These are phyloP conservation scores for Peromyscus leucopus DNA, from an alignment of 2,113 vertebrate species.

Conservation along the genomic window DNA sequence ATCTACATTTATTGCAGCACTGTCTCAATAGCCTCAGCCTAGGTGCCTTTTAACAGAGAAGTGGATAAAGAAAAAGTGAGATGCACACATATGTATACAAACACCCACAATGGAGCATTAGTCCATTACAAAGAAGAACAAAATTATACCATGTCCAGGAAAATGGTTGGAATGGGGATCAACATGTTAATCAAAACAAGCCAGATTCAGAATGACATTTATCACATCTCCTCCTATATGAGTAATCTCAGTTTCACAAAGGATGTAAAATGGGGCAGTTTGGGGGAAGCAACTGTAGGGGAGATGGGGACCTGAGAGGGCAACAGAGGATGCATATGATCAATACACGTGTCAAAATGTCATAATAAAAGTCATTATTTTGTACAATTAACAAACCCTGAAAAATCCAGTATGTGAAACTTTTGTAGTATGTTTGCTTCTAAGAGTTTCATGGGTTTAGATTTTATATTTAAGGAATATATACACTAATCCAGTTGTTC, in stretches of 20 bases:
- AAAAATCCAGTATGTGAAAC: neutral
- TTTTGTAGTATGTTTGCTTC: neutral
- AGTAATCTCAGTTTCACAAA: neutral
- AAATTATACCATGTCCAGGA: neutral
- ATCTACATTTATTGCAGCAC: no score
- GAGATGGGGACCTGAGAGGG: neutral
- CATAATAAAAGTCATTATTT: neutral
- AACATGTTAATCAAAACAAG: neutral
- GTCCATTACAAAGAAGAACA: neutral
- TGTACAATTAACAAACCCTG: neutral
- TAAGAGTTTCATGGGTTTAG: neutral
- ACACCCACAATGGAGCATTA: neutral
- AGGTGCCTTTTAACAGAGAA: neutral
- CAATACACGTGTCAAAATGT: neutral
- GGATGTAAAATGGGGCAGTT: neutral
- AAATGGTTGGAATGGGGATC: neutral
- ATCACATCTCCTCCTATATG: neutral
- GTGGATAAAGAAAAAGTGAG: neutral
- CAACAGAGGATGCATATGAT: neutral
- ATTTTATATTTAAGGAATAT: neutral
- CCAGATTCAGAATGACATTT: neutral
- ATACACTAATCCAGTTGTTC: neutral
- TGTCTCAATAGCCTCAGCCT: neutral
- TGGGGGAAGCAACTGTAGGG: neutral
- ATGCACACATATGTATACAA: neutral